Percentiles rank a stretch among this genome's conserved stretches.
Conservation (phyloP, 2,797 vertebrate species). For the Rhinoraja longicauda region DNA sequence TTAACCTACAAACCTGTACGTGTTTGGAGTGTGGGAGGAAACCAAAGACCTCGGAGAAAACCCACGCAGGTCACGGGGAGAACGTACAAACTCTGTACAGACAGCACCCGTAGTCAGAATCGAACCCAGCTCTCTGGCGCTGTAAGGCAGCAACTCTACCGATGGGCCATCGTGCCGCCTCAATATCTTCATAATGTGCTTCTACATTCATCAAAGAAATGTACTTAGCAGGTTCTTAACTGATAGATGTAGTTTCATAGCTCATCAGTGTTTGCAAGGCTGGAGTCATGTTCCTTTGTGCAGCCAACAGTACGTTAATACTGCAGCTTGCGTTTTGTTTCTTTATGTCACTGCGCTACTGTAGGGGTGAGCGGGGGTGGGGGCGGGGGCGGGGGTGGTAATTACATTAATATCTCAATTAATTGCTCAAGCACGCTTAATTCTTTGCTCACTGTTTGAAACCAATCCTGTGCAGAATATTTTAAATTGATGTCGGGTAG, state of each 20-base stretch:
- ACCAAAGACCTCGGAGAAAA: too few species aligned
- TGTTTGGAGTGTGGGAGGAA: too few species aligned
- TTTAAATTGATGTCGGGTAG: neutral
- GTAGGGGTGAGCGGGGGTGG: neutral
- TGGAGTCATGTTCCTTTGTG: neutral
- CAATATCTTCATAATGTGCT: neutral
- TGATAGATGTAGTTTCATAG: neutral
- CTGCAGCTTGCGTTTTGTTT: neutral
- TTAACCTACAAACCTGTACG: too few species aligned
- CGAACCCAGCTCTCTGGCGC: too few species aligned
- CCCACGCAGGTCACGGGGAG: too few species aligned
- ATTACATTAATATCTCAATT: neutral
- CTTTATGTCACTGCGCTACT: neutral
- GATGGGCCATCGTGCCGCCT: too few species aligned
- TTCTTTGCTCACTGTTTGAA: conserved; percentile 2
- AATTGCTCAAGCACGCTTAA: conserved; percentile 8
- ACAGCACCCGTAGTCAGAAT: too few species aligned
- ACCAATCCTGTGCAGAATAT: neutral
- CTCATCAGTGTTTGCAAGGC: neutral
- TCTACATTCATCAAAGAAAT: neutral
- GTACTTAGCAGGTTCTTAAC: neutral
- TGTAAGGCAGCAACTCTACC: too few species aligned
- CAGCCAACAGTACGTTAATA: neutral
- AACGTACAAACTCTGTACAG: too few species aligned
- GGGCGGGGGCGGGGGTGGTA: neutral